These are phyloP conservation scores for Urophycis tenuis DNA, from an alignment of 2,797 vertebrate species.

Conservation along the genomic window DNA sequence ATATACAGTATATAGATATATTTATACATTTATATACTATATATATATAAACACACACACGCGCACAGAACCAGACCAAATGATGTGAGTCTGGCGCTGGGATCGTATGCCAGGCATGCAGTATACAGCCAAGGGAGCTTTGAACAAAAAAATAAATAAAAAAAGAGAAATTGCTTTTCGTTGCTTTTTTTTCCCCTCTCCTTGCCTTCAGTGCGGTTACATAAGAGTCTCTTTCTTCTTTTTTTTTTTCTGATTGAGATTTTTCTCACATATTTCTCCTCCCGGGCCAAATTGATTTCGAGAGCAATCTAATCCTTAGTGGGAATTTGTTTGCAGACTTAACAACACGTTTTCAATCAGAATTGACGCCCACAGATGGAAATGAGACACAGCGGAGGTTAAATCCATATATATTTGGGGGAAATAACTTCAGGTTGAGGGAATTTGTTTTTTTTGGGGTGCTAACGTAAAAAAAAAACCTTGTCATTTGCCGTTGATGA, in stretches of 20 bases:
- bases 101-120: slow-evolving; percentile 45
- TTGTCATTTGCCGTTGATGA: too few relatives aligned
- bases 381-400: not conserved
- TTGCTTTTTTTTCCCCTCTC: too few relatives aligned
- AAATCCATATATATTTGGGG: not conserved
- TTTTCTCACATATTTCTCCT: too few relatives aligned
- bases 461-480: too few relatives aligned
- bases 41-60: slow-evolving; percentile 33
- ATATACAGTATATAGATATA: slow-evolving; percentile 1
- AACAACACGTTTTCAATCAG: not conserved
- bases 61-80: slow-evolving; percentile 23
- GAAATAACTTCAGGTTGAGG: not conserved
- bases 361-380: not conserved
- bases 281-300: too few relatives aligned
- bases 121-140: slow-evolving; percentile 24
- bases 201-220: not conserved
- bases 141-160: not conserved
- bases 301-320: not conserved
- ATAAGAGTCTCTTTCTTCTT: not conserved
- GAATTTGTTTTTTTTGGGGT: too few relatives aligned
- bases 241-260: not conserved
- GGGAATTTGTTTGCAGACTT: not conserved
- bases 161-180: not conserved
- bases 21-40: not conserved
- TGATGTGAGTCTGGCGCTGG: slow-evolving; percentile 37